Percentiles rank a stretch among this genome's conserved stretches.
Evolutionary conservation across 2,113 vertebrate genomes (phyloP).

Genomic region (Myodes glareolus): DNA sequence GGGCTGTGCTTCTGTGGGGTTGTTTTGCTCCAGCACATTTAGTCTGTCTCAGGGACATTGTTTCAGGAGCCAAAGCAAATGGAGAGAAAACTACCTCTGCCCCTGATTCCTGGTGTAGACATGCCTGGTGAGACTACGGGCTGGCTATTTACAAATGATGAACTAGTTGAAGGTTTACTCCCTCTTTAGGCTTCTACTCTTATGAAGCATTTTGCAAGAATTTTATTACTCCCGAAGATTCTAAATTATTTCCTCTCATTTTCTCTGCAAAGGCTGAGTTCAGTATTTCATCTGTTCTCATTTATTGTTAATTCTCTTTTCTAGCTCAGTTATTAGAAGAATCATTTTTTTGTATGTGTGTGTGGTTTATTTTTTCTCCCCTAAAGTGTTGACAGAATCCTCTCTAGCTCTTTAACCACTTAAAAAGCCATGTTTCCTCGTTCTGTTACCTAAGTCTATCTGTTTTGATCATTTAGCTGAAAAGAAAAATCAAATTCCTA

Average conservation of each 20-base stretch:
- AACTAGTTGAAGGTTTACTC: slow-evolving; percentile 58
- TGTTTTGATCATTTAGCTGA: slow-evolving; percentile 53
- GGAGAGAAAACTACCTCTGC: not conserved
- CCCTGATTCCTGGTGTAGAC: not conserved
- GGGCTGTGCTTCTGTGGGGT: not conserved
- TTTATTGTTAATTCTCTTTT: slow-evolving; percentile 72
- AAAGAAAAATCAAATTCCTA: slow-evolving; percentile 62
- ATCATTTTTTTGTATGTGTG: slow-evolving; percentile 43
- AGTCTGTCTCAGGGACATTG: not conserved
- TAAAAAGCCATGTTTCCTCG: slow-evolving; percentile 48
- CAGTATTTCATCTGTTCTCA: slow-evolving; percentile 62
- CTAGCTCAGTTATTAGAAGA: slow-evolving; percentile 51
- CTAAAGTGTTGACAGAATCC: slow-evolving; percentile 64
- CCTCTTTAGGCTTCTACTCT: slow-evolving; percentile 48
- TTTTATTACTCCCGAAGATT: slow-evolving; percentile 71
- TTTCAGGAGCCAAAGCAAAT: not conserved
- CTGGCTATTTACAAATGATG: slow-evolving; percentile 64
- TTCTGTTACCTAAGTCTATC: slow-evolving; percentile 49
- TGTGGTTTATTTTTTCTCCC: slow-evolving; percentile 37
- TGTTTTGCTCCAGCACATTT: no score
- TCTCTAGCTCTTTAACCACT: slow-evolving; percentile 49
- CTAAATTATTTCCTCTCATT: slow-evolving; percentile 70
- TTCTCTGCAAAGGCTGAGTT: slow-evolving; percentile 67
- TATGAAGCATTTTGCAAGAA: slow-evolving; percentile 63
- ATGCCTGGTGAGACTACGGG: not conserved